A percentile compares a stretch with the other conserved stretches of the same genome.
Evolutionary conservation across 2,888 invertebrate genomes (phyloP).

Genomic region (Sipha maydis): DNA sequence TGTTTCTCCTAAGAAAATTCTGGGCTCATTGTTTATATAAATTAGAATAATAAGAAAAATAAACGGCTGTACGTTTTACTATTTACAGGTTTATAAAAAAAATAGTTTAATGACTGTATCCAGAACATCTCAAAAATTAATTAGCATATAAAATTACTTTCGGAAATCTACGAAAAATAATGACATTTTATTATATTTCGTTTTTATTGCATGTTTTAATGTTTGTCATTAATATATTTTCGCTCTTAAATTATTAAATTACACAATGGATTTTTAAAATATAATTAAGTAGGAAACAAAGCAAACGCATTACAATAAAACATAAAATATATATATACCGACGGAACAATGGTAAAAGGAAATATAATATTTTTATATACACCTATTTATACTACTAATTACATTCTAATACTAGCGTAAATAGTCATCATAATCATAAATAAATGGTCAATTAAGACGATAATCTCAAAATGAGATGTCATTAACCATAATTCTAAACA

Average conservation of each 20-base stretch:
- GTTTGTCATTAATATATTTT: neutral
- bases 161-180: neutral
- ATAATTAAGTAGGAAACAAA: slow-evolving; percentile 31
- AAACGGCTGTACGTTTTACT: neutral
- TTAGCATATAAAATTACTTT: neutral
- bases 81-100: neutral
- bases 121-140: neutral
- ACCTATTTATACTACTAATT: slow-evolving; percentile 9
- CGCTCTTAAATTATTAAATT: neutral
- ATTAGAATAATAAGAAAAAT: neutral
- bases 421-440: too few relatives aligned
- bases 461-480: too few relatives aligned
- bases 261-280: neutral
- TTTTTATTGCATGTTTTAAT: neutral
- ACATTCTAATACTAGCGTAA: neutral
- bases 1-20: too few relatives aligned
- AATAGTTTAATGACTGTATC: neutral
- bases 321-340: neutral
- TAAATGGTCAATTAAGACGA: neutral
- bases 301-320: slow-evolving; percentile 4
- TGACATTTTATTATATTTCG: neutral
- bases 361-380: slow-evolving; percentile 6
- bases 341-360: slow-evolving; percentile 8
- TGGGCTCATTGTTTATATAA: neutral
- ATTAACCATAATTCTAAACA: too few relatives aligned